phyloP scores from a whole-genome alignment of 2,888 invertebrate species.

The Archips crataeganus region DNA sequence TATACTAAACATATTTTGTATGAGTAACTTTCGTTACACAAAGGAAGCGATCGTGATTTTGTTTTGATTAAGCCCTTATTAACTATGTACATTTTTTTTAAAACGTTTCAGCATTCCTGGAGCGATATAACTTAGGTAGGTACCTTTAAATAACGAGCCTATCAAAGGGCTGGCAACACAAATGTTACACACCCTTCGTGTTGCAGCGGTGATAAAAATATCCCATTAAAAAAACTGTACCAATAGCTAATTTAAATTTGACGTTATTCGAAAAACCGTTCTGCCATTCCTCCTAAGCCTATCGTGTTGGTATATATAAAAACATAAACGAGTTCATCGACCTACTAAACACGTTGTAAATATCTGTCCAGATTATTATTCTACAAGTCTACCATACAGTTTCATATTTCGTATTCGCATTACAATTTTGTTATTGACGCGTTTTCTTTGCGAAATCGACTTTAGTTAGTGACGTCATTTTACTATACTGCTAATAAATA shows the following conservation, averaged over 20 bases:
- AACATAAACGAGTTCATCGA: neutral
- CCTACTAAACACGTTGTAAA: neutral
- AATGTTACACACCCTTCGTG: no score
- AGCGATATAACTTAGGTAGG: no score
- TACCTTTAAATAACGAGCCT: no score
- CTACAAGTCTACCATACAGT: neutral
- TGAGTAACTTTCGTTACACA: no score
- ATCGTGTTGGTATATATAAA: neutral
- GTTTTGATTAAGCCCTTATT: no score
- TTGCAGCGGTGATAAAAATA: no score
- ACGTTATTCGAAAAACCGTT: neutral
- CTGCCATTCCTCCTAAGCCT: neutral
- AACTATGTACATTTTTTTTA: no score
- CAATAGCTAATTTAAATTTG: neutral
- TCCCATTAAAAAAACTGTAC: no score
- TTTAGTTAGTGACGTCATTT: neutral
- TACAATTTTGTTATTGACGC: neutral
- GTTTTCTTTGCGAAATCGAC: neutral
- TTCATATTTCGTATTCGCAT: neutral
- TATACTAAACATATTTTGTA: no score
- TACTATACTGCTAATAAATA: neutral
- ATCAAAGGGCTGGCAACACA: no score
- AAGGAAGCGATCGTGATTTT: no score
- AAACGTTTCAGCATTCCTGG: no score
- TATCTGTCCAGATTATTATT: neutral